Base-by-base conservation (phyloP, 1,140 invertebrate species). In the Hypothenemus hampei region DNA sequence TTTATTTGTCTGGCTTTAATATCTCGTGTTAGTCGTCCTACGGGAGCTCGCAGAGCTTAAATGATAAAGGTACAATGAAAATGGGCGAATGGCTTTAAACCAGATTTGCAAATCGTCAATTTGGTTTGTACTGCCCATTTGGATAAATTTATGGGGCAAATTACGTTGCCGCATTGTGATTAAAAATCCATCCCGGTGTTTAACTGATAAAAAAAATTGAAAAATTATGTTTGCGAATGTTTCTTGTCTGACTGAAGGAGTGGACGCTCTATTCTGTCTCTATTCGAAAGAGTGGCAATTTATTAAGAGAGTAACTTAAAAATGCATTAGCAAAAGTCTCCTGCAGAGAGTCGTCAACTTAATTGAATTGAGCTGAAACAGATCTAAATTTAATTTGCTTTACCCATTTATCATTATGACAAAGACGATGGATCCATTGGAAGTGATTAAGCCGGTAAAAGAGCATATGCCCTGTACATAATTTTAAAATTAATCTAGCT, bases 341-440 rank as follows among this genome's bases (percentile, higher is more conserved):
- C 18, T 20, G 16, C 15, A 45, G 16, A 29, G 5, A 15, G 18
- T 29, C 24, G 22, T 29, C 43, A 29, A 26, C 24, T 43, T 43
- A 43, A 43, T 45, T 29, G 43, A 31, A 45, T 11, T 18, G 22
- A 13, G 22, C 11, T 29, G 43, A 29, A 45, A 29, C 43, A 45
- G 43, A 45, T 45, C 43, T 45, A 20, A 45, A 26, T 45, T 45
- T 45, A 26, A 45, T 45, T 45, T 45, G 43, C 22, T 18, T 22
- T 13, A 16, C n/a, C 31, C 43, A 45, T 45, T 45, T 45, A 45
- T 45, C 43, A 45, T 45, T 45, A 29, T 45, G 43, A 45, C 43
- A 45, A 29, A 23, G n/a, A 21, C 6, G 36, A 37, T 16, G 36
- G 26, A n/a, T 29, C n/a, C n/a, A n/a, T n/a, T n/a, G n/a, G n/a